Base-by-base conservation (phyloP, 1,140 invertebrate genomes). In the Caerostris extrusa region DNA sequence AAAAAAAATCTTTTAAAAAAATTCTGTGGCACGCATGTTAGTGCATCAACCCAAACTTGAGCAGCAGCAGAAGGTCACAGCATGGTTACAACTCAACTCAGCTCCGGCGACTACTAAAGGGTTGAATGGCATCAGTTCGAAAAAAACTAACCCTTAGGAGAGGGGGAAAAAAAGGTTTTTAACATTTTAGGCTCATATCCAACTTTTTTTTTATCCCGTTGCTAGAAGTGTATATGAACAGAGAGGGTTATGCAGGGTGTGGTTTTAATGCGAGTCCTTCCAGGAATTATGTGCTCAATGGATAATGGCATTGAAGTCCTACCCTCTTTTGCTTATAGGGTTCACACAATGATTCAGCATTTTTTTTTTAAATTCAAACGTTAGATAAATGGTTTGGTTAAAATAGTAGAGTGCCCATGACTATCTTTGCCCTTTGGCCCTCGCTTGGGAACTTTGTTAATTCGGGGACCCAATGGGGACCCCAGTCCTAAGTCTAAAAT, bases 131-230 rank as follows among this genome's bases (percentile, higher is more conserved):
- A 92, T 55, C 14, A 58, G 71, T 10, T 55, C 34, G 14, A 58
- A 93, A 86, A 93, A 93, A 34, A 34, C 34, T 34, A 69, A 64
- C 58, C 67, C 61, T 64, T 85, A 61, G 90, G 56, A 50, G 90
- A 61, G 57, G 1, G 5, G 55, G 69, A 19, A 91, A 90, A 89
- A 82, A 83, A 83, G 60, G 83, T 50, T 64, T 67, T 91, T 57
- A 85, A 58, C 64, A 50, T 87, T 93, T 93, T 87, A 34, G 91
- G 91, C 83, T 71, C 91, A 53, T 87, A 60, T 64, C 91, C 91
- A 93, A 87, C 53, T 87, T 60, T 87, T 71, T 85, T 57, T 34
- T 58, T 17, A 19, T 57, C 57, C 58, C 17, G 56, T 34, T 12
- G n/a, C 64, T 14, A n/a, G 64, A 85, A 58, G 17, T 60, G n/a